Evolutionary conservation across 2,113 vertebrate genomes (phyloP).

Genomic region (Myotis davidii): DNA sequence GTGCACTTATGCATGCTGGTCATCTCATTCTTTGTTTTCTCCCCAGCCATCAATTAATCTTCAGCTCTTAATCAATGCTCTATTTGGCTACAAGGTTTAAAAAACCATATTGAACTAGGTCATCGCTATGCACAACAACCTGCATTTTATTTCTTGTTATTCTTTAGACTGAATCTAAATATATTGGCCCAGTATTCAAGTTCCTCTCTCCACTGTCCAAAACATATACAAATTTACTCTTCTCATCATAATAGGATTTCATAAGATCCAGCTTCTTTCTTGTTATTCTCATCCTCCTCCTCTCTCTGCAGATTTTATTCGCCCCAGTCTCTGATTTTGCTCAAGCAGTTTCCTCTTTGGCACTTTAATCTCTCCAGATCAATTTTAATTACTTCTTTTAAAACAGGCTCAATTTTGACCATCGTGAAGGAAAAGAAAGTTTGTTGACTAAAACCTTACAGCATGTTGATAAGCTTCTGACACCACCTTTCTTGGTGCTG

Average conservation of each 20-base stretch:
- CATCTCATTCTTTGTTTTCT: neutral
- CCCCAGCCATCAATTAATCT: neutral
- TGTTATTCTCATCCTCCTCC: neutral
- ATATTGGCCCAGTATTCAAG: neutral
- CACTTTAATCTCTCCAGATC: conserved; percentile 17
- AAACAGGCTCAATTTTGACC: neutral
- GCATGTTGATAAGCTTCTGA: neutral
- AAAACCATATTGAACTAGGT: conserved; percentile 22
- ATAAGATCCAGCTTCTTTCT: neutral
- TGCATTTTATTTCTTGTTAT: neutral
- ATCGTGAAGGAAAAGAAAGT: neutral
- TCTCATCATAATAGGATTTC: neutral
- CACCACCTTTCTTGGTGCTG: neutral
- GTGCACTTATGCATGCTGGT: neutral
- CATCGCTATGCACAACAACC: neutral
- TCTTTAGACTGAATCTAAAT: neutral
- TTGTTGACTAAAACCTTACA: neutral
- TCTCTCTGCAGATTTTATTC: neutral
- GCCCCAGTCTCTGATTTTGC: neutral
- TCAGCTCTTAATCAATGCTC: neutral
- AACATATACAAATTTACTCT: neutral
- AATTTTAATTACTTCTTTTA: conserved; percentile 18
- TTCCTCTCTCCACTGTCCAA: neutral
- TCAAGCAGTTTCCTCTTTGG: neutral
- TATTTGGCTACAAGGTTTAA: neutral